A percentile compares a stretch with the other conserved stretches of the same genome.
These are phyloP conservation scores for Drosophila birchii DNA, from an alignment of 2,888 invertebrate genomes.

Conservation along the genomic window DNA sequence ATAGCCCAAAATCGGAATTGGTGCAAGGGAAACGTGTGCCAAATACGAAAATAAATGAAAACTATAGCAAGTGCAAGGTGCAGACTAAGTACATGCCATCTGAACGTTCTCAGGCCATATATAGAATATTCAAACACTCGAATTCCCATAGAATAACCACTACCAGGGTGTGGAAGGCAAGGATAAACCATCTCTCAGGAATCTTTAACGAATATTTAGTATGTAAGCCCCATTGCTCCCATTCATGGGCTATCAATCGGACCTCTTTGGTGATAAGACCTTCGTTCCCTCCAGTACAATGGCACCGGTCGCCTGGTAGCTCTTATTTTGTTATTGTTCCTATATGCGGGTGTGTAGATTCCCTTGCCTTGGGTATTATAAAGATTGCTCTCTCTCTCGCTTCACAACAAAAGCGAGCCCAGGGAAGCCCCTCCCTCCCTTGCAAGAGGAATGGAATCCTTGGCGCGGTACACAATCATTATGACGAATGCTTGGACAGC, in stretches of 20 bases:
- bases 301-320: constrained; percentile 5
- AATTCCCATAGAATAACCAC: background rate
- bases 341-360: constrained; percentile 15
- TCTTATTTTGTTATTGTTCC: constrained; percentile 6
- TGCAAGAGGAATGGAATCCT: constrained; percentile 31
- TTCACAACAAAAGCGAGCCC: constrained; percentile 8
- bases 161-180: background rate
- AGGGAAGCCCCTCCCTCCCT: constrained; percentile 18
- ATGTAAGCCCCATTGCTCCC: background rate
- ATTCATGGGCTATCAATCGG: constrained; percentile 1
- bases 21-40: constrained; percentile 70
- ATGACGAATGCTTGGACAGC: constrained; percentile 57
- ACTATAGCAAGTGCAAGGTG: constrained; percentile 6
- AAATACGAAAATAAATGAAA: constrained; percentile 70
- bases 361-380: constrained; percentile 10
- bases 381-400: constrained; percentile 11
- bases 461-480: constrained; percentile 38
- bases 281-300: background rate
- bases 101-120: background rate
- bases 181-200: background rate
- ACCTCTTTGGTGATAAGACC: constrained; percentile 1
- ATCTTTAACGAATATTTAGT: background rate
- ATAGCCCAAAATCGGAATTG: constrained; percentile 72
- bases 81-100: constrained; percentile 6
- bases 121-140: background rate